A percentile compares a stretch with the other conserved stretches of the same genome.
These are phyloP conservation scores for Oscheius sp. DNA, from an alignment of 2,888 invertebrate genomes.

Conservation along the genomic window DNA sequence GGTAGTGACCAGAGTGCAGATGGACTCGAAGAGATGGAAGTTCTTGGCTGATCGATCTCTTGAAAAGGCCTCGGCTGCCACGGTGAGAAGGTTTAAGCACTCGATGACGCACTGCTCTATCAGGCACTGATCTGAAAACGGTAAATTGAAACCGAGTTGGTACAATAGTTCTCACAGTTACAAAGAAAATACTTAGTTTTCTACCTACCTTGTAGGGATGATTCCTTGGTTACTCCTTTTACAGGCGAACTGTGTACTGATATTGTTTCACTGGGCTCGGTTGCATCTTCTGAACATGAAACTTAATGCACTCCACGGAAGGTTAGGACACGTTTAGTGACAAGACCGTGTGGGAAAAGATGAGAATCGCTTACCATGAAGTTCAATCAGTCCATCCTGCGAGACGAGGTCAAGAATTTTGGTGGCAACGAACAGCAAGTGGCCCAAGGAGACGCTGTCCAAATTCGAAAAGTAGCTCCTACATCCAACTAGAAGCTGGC, in stretches of 20 bases:
- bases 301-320: not conserved
- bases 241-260: not conserved
- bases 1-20: slow-evolving; percentile 41
- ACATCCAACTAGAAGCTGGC: slow-evolving; percentile 17
- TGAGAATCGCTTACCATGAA: slow-evolving; percentile 17
- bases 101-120: slow-evolving; percentile 64
- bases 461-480: not conserved
- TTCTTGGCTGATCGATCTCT: slow-evolving; percentile 29
- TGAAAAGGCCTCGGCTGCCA: slow-evolving; percentile 48
- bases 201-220: slow-evolving; percentile 8
- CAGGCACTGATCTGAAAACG: slow-evolving; percentile 65
- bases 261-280: not conserved
- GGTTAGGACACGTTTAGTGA: not conserved
- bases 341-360: not conserved
- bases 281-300: slow-evolving; percentile 15
- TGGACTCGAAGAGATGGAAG: slow-evolving; percentile 47
- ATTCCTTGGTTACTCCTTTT: not conserved
- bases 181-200: not conserved
- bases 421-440: slow-evolving; percentile 5
- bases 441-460: not conserved
- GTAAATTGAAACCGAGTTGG: no score
- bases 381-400: not conserved
- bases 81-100: slow-evolving; percentile 40
- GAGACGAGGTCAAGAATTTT: slow-evolving; percentile 11
- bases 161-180: no score